phyloP scores from a whole-genome alignment of 2,797 vertebrate genomes.

The Delichon dasypus region DNA sequence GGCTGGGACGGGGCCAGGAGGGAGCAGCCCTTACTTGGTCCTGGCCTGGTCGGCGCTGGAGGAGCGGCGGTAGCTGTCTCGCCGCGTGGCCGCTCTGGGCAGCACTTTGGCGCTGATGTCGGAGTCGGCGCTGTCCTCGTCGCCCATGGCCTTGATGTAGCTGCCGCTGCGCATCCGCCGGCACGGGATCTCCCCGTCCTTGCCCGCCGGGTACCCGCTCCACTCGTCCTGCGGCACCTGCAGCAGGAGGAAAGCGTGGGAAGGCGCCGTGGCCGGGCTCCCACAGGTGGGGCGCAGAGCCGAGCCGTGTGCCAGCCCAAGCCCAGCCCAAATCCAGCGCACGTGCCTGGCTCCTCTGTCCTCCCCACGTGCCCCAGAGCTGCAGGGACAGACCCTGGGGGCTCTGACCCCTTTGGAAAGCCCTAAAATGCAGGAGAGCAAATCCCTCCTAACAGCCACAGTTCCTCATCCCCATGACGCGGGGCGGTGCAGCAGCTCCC shows the following conservation, averaged over 20 bases:
- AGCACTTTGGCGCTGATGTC: constrained; percentile 90
- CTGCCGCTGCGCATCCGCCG: constrained; percentile 98
- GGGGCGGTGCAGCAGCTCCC: neutral
- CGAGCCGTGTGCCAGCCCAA: accelerated
- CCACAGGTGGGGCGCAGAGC: neutral
- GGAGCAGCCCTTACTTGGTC: constrained; percentile 76
- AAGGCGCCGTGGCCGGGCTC: accelerated
- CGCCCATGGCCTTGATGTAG: constrained; percentile 99
- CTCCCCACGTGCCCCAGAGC: neutral
- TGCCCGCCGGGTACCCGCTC: constrained; percentile 84
- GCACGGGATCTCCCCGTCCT: constrained; percentile 95
- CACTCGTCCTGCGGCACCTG: constrained; percentile 97
- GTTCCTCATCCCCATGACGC: accelerated
- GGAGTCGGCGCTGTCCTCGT: constrained; percentile 94
- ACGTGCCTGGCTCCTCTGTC: accelerated
- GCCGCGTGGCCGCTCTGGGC: constrained; percentile 88
- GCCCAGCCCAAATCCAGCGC: neutral
- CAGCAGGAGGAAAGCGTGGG: neutral
- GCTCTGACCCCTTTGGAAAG: neutral
- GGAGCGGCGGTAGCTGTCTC: constrained; percentile 91
- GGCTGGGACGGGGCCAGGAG: accelerated
- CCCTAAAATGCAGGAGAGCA: neutral
- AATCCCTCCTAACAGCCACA: neutral
- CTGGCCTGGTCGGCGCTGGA: constrained; percentile 96
- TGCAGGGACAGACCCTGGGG: neutral